A percentile compares a stretch with the other conserved stretches of the same genome.
Conservation (phyloP, 2,797 vertebrate genomes). For the Phoxinus dragarum region DNA sequence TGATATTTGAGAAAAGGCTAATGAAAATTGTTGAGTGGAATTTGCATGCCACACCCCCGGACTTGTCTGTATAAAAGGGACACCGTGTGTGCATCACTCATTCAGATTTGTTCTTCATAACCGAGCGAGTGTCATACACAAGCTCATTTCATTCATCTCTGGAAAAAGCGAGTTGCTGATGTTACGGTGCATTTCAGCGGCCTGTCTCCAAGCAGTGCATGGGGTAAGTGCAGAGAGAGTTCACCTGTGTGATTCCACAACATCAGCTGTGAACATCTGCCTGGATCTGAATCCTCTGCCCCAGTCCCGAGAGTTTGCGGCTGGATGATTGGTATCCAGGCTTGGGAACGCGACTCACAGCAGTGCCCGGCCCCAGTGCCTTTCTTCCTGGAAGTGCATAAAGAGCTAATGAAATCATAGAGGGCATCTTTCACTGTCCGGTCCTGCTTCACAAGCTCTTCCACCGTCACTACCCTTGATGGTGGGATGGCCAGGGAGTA, state of each 20-base stretch:
- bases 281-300: neutral
- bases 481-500: neutral
- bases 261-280: too few species aligned
- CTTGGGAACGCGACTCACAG: neutral
- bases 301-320: rapidly evolving
- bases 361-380: too few species aligned
- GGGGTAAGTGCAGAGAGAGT: neutral
- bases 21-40: neutral
- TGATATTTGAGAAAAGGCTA: neutral
- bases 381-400: neutral
- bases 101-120: neutral
- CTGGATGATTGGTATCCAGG: neutral
- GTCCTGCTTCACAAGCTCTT: neutral
- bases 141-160: neutral
- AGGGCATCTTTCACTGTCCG: neutral
- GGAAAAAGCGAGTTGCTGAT: neutral
- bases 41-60: neutral
- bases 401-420: neutral
- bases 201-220: neutral
- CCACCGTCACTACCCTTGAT: neutral
- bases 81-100: neutral
- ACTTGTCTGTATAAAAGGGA: neutral
- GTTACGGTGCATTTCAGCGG: neutral
- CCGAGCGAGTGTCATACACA: neutral
- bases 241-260: neutral